phyloP scores from a whole-genome alignment of 2,113 vertebrate species.

The Otus sunia region DNA sequence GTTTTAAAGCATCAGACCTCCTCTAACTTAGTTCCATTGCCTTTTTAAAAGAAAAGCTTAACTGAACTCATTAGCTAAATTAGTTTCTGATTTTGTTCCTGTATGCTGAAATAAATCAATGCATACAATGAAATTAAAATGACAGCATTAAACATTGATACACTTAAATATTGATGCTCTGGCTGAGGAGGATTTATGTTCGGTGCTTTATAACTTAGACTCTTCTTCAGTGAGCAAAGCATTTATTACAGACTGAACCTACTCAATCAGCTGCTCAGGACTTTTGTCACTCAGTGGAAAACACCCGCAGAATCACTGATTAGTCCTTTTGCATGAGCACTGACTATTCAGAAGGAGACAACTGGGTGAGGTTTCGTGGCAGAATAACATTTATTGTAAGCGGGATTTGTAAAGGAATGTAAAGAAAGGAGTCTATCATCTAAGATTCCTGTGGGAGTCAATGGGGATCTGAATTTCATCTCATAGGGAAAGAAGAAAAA shows the following conservation, averaged over 20 bases:
- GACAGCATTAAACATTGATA: neutral
- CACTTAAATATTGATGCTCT: slow-evolving; percentile 32
- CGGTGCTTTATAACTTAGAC: neutral
- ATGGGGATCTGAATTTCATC: neutral
- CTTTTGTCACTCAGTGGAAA: neutral
- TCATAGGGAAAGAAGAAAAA: neutral
- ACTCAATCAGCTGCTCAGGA: neutral
- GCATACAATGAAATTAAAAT: slow-evolving; percentile 8
- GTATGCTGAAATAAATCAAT: neutral
- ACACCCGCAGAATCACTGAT: neutral
- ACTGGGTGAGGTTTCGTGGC: neutral
- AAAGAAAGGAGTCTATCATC: neutral
- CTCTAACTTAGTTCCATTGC: neutral
- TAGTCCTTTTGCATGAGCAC: neutral
- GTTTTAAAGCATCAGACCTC: neutral
- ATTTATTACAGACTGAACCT: neutral
- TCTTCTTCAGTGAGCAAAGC: neutral
- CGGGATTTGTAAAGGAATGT: neutral
- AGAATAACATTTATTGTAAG: neutral
- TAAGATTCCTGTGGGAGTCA: neutral
- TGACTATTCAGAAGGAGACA: neutral
- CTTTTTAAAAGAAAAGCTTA: slow-evolving; percentile 14
- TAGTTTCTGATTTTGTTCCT: slow-evolving; percentile 9
- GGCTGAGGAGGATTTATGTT: slow-evolving; percentile 9
- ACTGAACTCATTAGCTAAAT: slow-evolving; percentile 11